Percentiles rank a stretch among this genome's conserved stretches.
These are phyloP conservation scores for Netelia melanura DNA, from an alignment of 2,888 invertebrate species.

Conservation along the genomic window DNA sequence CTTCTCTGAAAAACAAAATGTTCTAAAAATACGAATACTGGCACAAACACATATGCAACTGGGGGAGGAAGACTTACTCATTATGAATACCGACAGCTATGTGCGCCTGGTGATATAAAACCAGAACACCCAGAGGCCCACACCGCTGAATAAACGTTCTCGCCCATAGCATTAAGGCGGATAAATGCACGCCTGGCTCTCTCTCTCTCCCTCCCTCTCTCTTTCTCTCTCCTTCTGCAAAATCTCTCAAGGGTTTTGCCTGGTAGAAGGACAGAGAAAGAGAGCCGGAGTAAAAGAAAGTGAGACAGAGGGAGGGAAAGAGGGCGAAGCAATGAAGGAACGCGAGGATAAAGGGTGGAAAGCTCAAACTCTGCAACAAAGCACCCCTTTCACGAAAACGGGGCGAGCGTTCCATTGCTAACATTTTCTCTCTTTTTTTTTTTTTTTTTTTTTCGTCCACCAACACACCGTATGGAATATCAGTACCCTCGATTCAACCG, in stretches of 20 bases:
- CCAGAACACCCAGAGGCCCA: constrained; percentile 25
- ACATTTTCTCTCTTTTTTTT: constrained; percentile 15
- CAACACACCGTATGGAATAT: constrained; percentile 14
- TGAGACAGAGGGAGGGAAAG: constrained; percentile 2
- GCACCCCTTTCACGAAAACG: constrained; percentile 62
- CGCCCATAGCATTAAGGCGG: constrained; percentile 28
- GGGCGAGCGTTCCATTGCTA: constrained; percentile 45
- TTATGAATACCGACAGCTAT: constrained; percentile 3
- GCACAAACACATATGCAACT: background rate
- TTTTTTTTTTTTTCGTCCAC: constrained; percentile 30
- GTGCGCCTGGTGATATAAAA: background rate
- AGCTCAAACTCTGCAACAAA: constrained; percentile 58
- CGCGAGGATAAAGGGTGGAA: constrained; percentile 59
- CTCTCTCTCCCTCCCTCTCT: no score
- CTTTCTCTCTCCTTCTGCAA: background rate
- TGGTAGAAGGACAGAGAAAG: constrained; percentile 10
- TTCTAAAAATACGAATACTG: background rate
- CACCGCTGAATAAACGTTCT: constrained; percentile 42
- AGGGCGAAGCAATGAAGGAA: constrained; percentile 50
- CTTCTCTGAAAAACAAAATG: background rate
- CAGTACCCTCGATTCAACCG: constrained; percentile 59
- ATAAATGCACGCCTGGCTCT: constrained; percentile 38
- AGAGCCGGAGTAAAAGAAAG: constrained; percentile 46
- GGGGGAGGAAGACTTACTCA: background rate
- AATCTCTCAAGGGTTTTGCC: background rate